phyloP scores from a whole-genome alignment of 2,888 invertebrate species.

The Spisula solida region DNA sequence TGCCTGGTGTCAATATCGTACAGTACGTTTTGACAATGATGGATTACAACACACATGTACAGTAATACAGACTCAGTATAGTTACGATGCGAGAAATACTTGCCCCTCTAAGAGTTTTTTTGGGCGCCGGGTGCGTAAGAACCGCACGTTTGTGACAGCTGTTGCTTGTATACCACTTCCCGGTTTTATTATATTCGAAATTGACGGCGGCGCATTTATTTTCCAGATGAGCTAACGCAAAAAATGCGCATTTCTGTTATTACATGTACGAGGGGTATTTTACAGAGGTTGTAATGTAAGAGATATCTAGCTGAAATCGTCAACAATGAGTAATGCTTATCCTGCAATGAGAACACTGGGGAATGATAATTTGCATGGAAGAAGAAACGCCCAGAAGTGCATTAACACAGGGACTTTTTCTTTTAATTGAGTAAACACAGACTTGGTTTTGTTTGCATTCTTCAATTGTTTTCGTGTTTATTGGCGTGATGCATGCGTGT shows the following conservation, averaged over 20 bases:
- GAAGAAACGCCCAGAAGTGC: conserved; percentile 7
- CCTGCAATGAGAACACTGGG: background rate
- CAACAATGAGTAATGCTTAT: conserved; percentile 10
- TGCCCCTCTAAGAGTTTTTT: background rate
- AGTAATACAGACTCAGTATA: background rate
- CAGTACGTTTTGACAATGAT: background rate
- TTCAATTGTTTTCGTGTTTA: background rate
- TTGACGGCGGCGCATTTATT: background rate
- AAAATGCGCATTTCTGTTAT: background rate
- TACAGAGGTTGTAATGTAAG: background rate
- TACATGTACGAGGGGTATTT: background rate
- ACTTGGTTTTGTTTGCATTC: background rate
- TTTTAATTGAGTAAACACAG: background rate
- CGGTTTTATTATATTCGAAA: background rate
- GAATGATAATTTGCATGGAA: background rate
- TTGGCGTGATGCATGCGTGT: background rate
- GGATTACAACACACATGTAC: background rate
- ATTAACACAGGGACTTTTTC: background rate
- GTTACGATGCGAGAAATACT: background rate
- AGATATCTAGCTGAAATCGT: conserved; percentile 4
- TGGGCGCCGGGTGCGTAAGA: background rate
- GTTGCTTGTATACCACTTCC: background rate
- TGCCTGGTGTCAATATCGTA: background rate
- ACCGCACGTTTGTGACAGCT: background rate
- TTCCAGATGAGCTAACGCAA: background rate